These are phyloP conservation scores for Microcebus lehilahytsara DNA, from an alignment of 2,113 vertebrate genomes.

Conservation along the genomic window DNA sequence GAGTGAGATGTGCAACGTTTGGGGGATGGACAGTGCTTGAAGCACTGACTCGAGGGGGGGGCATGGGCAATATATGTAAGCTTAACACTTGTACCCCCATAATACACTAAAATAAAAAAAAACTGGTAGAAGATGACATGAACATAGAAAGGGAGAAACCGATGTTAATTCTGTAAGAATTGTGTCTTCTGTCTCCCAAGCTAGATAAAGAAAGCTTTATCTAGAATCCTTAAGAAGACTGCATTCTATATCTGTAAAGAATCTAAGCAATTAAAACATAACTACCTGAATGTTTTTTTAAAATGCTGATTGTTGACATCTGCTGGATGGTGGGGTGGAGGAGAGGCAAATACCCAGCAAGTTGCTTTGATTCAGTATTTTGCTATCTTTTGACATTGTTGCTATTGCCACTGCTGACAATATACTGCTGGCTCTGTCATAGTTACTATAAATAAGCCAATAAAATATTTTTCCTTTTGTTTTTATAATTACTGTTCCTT, in stretches of 20 bases:
- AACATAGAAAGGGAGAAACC: slow-evolving; percentile 93
- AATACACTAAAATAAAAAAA: slow-evolving; percentile 79
- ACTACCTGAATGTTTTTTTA: slow-evolving; percentile 73
- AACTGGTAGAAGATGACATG: slow-evolving; percentile 91
- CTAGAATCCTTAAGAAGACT: slow-evolving; percentile 87
- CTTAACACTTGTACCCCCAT: too few species aligned
- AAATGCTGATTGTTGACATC: slow-evolving; percentile 72
- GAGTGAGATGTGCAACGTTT: too few species aligned
- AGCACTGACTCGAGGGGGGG: too few species aligned
- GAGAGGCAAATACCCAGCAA: slow-evolving; percentile 70
- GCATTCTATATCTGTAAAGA: slow-evolving; percentile 89
- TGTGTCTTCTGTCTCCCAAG: slow-evolving; percentile 88
- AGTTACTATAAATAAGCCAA: slow-evolving; percentile 76
- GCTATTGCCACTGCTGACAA: slow-evolving; percentile 71
- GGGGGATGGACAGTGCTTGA: too few species aligned
- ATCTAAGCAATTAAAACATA: slow-evolving; percentile 84
- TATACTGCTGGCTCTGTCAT: slow-evolving; percentile 80
- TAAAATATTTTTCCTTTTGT: slow-evolving; percentile 68
- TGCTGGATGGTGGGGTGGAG: slow-evolving; percentile 25
- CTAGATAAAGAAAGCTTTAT: slow-evolving; percentile 96
- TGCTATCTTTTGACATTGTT: slow-evolving; percentile 85
- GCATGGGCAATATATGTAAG: too few species aligned
- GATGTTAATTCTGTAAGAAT: slow-evolving; percentile 94
- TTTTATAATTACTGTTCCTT: slow-evolving; percentile 81
- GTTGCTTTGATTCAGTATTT: slow-evolving; percentile 75